These are phyloP conservation scores for Pseudochirops cupreus DNA, from an alignment of 2,797 vertebrate species.

Conservation along the genomic window DNA sequence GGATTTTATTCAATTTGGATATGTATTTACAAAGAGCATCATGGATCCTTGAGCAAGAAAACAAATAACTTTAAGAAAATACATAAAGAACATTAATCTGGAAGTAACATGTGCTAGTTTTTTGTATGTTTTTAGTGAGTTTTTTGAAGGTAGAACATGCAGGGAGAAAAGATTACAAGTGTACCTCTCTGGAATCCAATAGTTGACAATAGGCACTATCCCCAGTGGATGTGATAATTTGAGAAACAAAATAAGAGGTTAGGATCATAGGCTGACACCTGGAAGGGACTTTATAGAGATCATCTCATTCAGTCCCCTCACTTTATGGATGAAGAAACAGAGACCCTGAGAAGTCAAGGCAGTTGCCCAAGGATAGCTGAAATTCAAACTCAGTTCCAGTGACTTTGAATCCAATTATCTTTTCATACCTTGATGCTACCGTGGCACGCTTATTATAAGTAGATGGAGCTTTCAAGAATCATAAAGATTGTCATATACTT, in stretches of 20 bases:
- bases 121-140: background rate
- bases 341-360: background rate
- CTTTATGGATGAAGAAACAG: background rate
- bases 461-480: no score
- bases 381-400: no score
- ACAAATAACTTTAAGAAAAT: background rate
- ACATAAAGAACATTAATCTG: background rate
- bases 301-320: background rate
- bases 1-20: background rate
- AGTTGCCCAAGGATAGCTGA: no score
- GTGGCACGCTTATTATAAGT: no score
- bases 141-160: background rate
- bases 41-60: background rate
- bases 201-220: background rate
- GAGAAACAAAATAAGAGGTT: background rate
- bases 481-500: background rate
- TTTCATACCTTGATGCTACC: no score
- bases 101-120: background rate
- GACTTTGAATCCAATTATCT: no score
- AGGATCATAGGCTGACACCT: background rate
- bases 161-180: background rate
- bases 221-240: background rate
- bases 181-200: background rate
- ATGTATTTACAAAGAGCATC: background rate
- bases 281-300: background rate